Conservation (phyloP, 2,888 invertebrate species). For the Melanchra persicariae region DNA sequence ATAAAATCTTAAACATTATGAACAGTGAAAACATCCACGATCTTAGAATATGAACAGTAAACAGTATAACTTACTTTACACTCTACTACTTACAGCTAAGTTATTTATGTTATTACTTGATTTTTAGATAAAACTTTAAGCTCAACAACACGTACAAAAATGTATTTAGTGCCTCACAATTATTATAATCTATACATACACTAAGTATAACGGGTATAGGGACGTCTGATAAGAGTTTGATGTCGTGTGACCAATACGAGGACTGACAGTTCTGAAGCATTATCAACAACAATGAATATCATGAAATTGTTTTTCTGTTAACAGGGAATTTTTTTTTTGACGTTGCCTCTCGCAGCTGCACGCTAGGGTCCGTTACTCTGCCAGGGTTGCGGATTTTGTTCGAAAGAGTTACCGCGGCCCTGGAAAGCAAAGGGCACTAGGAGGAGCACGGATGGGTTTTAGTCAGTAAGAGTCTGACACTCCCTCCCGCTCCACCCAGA, state of each 20-base stretch:
- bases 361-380: too few species aligned
- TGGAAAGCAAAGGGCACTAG: too few species aligned
- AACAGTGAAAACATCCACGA: slow-evolving; percentile 37
- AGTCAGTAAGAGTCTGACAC: too few species aligned
- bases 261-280: neutral
- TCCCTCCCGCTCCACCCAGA: too few species aligned
- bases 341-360: too few species aligned
- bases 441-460: too few species aligned
- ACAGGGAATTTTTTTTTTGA: too few species aligned
- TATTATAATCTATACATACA: slow-evolving; percentile 42
- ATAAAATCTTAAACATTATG: slow-evolving; percentile 40
- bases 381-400: too few species aligned
- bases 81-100: slow-evolving; percentile 41
- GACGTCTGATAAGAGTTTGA: slow-evolving; percentile 49
- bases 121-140: slow-evolving; percentile 66
- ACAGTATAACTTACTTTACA: slow-evolving; percentile 42
- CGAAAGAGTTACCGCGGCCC: too few species aligned
- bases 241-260: slow-evolving; percentile 30
- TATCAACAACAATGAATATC: neutral
- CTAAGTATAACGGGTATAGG: slow-evolving; percentile 52
- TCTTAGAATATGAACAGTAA: slow-evolving; percentile 43
- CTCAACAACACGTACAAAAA: slow-evolving; percentile 68
- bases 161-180: slow-evolving; percentile 70
- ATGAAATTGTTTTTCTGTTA: neutral
- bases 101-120: slow-evolving; percentile 59